These are phyloP conservation scores for Xestia c-nigrum DNA, from an alignment of 2,888 invertebrate genomes.

Conservation along the genomic window DNA sequence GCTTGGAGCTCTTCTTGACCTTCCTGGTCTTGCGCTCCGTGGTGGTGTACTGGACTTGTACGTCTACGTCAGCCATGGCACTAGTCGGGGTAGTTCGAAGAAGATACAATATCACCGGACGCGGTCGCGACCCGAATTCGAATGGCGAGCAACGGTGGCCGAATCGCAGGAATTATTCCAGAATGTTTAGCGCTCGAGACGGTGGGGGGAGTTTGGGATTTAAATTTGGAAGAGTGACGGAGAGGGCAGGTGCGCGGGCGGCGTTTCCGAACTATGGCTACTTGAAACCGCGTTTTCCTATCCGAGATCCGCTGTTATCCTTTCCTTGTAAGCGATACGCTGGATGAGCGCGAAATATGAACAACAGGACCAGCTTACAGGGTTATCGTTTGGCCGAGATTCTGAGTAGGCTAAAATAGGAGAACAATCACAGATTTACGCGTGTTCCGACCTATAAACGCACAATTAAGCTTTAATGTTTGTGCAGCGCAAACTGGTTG, in stretches of 20 bases:
- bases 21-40: constrained; percentile 97
- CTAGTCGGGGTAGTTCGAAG: constrained; percentile 74
- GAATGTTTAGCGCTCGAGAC: constrained; percentile 86
- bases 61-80: constrained; percentile 97
- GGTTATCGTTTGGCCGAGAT: constrained; percentile 81
- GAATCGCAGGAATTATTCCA: constrained; percentile 90
- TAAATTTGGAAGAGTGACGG: constrained; percentile 91
- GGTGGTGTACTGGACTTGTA: constrained; percentile 95
- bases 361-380: constrained; percentile 66
- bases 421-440: constrained; percentile 78
- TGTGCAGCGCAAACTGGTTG: constrained; percentile 49
- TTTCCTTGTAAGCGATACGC: constrained; percentile 73
- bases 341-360: constrained; percentile 63
- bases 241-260: constrained; percentile 91
- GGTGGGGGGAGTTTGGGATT: constrained; percentile 90
- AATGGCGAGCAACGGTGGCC: constrained; percentile 89
- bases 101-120: constrained; percentile 87
- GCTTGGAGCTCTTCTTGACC: constrained; percentile 95
- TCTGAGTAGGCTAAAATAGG: constrained; percentile 76
- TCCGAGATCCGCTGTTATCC: constrained; percentile 74
- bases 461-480: constrained; percentile 68
- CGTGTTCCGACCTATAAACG: constrained; percentile 73
- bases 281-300: constrained; percentile 80
- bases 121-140: constrained; percentile 91
- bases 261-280: constrained; percentile 81